Evolutionary conservation across 1,140 invertebrate species (phyloP).

Genomic region (Drosophila pachea): DNA sequence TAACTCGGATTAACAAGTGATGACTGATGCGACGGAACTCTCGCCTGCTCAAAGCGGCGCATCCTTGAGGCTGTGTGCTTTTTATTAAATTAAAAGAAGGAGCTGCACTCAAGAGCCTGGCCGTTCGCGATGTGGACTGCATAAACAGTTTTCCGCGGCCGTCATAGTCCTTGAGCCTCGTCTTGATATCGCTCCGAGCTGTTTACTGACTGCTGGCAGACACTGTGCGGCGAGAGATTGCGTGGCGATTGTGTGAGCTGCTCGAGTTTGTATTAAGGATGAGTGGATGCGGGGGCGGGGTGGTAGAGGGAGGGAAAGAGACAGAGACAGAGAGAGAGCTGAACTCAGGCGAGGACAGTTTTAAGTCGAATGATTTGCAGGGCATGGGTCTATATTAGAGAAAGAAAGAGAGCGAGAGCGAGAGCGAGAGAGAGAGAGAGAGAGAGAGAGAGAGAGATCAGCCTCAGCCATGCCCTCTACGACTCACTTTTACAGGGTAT

Average conservation of each 20-base stretch:
- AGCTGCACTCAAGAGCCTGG: constrained; percentile 3
- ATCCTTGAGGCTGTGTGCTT: constrained; percentile 33
- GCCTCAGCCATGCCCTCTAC: too few relatives aligned
- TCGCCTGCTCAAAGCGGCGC: constrained; percentile 6
- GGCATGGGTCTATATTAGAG: too few relatives aligned
- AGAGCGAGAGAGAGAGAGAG: too few relatives aligned
- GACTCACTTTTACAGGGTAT: too few relatives aligned
- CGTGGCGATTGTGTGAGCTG: constrained; percentile 1
- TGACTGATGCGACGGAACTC: constrained; percentile 51
- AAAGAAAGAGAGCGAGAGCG: too few relatives aligned
- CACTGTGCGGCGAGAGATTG: not conserved
- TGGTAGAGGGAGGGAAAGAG: too few relatives aligned
- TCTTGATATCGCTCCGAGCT: not conserved
- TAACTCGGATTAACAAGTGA: constrained; percentile 73
- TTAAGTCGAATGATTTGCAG: too few relatives aligned
- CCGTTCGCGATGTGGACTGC: not conserved
- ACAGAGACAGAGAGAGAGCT: too few relatives aligned
- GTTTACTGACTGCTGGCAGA: not conserved
- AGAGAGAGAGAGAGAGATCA: too few relatives aligned
- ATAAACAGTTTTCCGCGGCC: not conserved
- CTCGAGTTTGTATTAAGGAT: too few relatives aligned
- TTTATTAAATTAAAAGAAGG: constrained; percentile 50
- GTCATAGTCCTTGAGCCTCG: not conserved
- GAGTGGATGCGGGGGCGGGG: too few relatives aligned
- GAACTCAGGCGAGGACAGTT: too few relatives aligned